Evolutionary conservation across 1,140 invertebrate species (phyloP).

Genomic region (Pogonognathellus flavescens): DNA sequence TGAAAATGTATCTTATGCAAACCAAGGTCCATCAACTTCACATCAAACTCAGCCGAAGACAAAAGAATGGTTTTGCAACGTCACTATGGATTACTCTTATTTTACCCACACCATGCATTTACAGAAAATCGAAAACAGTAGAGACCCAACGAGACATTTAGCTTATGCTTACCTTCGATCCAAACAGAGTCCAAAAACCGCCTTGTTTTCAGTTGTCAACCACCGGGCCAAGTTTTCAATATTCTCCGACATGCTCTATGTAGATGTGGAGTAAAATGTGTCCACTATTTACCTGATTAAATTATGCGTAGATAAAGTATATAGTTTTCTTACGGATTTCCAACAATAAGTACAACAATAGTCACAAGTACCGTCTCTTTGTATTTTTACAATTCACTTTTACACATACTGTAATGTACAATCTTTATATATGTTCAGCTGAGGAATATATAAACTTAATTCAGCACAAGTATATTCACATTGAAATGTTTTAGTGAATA

Average conservation of each 20-base stretch:
- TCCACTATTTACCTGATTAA: too few species aligned
- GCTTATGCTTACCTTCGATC: constrained; percentile 53
- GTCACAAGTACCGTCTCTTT: too few species aligned
- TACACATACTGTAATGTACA: too few species aligned
- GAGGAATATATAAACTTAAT: too few species aligned
- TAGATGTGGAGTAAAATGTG: neutral
- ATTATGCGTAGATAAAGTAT: too few species aligned
- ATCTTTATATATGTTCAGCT: too few species aligned
- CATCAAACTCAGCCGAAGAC: neutral
- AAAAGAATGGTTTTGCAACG: neutral
- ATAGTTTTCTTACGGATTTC: too few species aligned
- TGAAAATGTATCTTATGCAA: neutral
- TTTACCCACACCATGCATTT: neutral
- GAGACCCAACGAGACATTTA: neutral
- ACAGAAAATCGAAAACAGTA: neutral
- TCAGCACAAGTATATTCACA: too few species aligned
- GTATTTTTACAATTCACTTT: too few species aligned
- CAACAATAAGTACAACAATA: too few species aligned
- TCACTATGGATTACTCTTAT: neutral
- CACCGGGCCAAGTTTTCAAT: constrained; percentile 60
- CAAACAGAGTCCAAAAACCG: constrained; percentile 54
- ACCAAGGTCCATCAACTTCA: neutral
- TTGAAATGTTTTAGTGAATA: too few species aligned
- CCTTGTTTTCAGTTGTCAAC: constrained; percentile 49
- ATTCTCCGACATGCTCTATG: constrained; percentile 53